Evolutionary conservation across 2,888 invertebrate genomes (phyloP).

Genomic region (Drosophila tripunctata): DNA sequence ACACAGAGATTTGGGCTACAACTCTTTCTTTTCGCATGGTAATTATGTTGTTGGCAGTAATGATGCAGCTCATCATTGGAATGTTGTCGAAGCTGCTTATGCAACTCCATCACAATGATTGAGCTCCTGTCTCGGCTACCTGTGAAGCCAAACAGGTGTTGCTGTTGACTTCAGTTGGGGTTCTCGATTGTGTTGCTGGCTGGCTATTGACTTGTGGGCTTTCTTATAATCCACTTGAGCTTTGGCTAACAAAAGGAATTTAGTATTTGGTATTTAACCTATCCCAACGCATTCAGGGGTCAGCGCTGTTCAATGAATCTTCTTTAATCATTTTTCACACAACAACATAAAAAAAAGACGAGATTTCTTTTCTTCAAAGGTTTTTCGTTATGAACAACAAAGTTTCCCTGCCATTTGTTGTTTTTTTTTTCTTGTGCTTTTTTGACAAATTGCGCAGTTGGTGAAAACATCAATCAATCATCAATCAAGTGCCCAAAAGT

Average conservation of each 20-base stretch:
- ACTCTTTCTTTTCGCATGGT: conserved; percentile 57
- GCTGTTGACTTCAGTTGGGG: too few relatives aligned
- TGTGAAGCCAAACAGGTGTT: conserved; percentile 29
- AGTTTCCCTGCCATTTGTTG: conserved; percentile 38
- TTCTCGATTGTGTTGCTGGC: conserved; percentile 1
- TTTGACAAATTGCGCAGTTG: conserved; percentile 57
- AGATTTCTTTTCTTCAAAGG: conserved; percentile 30
- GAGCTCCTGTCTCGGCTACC: conserved; percentile 11
- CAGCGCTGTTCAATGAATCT: conserved; percentile 28
- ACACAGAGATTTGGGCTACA: conserved; percentile 18
- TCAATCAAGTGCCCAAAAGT: conserved; percentile 58
- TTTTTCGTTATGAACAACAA: conserved; percentile 29
- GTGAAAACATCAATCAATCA: conserved; percentile 77
- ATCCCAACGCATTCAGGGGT: conserved; percentile 14
- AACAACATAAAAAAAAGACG: conserved; percentile 7
- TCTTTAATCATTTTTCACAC: conserved; percentile 23
- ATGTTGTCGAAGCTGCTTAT: conserved; percentile 53
- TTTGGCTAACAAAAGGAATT: background rate
- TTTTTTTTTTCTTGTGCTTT: conserved; percentile 13
- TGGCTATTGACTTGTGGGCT: conserved; percentile 7
- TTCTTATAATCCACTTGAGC: conserved; percentile 7
- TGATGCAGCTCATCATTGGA: conserved; percentile 61
- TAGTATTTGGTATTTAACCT: conserved; percentile 5
- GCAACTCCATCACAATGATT: conserved; percentile 45
- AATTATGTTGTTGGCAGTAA: conserved; percentile 72